phyloP scores from a whole-genome alignment of 2,113 vertebrate species.

The Pavo muticus region DNA sequence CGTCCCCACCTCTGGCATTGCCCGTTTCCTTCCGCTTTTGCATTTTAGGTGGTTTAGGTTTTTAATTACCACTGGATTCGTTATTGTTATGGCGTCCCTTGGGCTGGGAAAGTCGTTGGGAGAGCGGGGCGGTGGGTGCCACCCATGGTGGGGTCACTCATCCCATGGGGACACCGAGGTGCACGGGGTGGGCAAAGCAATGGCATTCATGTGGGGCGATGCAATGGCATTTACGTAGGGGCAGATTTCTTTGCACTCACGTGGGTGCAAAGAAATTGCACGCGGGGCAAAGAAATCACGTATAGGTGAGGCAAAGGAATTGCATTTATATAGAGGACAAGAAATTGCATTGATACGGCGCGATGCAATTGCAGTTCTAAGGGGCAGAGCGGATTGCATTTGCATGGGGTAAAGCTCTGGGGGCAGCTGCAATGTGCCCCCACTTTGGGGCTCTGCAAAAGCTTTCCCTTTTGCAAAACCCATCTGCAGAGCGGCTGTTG shows the following conservation, averaged over 20 bases:
- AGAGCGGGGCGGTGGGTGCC: background rate
- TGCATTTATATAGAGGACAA: background rate
- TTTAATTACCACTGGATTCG: background rate
- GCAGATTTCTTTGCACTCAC: too few relatives aligned
- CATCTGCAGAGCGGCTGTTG: background rate
- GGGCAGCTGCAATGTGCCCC: accelerated
- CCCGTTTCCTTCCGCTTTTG: background rate
- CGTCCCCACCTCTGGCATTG: too few relatives aligned
- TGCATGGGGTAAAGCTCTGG: background rate
- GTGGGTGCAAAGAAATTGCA: too few relatives aligned
- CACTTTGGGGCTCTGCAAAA: background rate
- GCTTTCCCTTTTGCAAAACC: background rate
- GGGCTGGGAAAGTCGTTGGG: background rate
- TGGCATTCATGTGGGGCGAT: background rate
- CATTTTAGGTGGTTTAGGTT: background rate
- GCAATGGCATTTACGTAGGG: too few relatives aligned
- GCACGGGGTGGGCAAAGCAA: background rate
- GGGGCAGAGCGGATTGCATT: background rate
- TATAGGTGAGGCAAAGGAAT: background rate
- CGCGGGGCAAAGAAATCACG: too few relatives aligned
- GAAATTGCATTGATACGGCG: background rate
- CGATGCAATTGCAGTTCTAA: accelerated
- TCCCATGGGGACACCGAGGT: background rate
- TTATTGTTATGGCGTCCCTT: background rate
- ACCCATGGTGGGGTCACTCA: background rate